Conservation (phyloP, 2,797 vertebrate genomes). For the Bothrops alternatus region DNA sequence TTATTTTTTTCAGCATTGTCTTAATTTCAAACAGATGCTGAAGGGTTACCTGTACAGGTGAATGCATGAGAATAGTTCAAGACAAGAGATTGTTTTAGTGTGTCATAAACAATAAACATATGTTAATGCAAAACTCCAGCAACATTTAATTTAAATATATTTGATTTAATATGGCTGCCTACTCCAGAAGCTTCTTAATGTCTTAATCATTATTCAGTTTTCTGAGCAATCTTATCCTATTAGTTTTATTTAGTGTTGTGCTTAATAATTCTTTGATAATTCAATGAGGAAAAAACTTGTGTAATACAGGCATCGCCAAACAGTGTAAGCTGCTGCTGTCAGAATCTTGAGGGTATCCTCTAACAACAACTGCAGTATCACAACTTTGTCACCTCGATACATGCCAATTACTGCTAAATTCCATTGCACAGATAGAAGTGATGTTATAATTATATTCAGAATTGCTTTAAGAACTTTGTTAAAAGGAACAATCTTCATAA, state of each 20-base stretch:
- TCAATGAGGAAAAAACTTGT: not conserved
- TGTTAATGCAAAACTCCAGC: not conserved
- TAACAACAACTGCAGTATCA: not conserved
- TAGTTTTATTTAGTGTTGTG: not conserved
- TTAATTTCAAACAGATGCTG: not conserved
- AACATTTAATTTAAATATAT: not conserved
- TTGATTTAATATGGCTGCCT: not conserved
- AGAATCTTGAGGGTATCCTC: not conserved
- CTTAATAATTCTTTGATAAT: not conserved
- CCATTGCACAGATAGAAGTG: not conserved
- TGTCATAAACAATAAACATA: not conserved
- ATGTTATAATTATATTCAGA: not conserved
- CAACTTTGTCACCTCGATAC: not conserved
- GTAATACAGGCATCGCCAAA: not conserved
- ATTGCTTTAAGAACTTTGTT: not conserved
- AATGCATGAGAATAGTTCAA: not conserved
- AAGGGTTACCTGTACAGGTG: not conserved
- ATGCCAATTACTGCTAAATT: not conserved
- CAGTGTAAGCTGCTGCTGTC: not conserved
- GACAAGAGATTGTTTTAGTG: not conserved
- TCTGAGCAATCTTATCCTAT: not conserved
- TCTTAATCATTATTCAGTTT: not conserved
- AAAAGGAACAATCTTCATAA: not conserved
- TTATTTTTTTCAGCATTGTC: not conserved
- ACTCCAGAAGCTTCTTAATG: not conserved